Evolutionary conservation across 2,797 vertebrate species (phyloP).

Genomic region (Steatocranus sp.): DNA sequence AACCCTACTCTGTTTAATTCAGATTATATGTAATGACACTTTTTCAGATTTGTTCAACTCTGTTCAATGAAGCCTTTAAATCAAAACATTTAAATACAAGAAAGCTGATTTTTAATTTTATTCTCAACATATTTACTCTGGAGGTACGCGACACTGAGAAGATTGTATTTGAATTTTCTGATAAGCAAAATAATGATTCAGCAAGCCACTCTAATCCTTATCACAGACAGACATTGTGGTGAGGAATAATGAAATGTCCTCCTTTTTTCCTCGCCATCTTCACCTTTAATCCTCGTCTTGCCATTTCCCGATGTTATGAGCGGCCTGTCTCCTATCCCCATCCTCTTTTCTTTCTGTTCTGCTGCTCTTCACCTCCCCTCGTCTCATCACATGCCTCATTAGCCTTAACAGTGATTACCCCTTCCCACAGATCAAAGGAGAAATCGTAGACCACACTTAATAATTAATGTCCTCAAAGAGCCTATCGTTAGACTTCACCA

Average conservation of each 20-base stretch:
- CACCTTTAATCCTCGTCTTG: not conserved
- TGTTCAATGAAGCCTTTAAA: not conserved
- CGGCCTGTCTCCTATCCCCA: not conserved
- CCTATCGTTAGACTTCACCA: not conserved
- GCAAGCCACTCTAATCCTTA: not conserved
- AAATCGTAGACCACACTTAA: constrained; percentile 24
- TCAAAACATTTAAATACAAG: not conserved
- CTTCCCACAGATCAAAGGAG: constrained; percentile 32
- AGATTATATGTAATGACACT: not conserved
- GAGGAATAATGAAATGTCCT: not conserved
- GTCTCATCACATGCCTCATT: constrained; percentile 39
- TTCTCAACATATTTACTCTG: not conserved
- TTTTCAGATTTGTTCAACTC: not conserved
- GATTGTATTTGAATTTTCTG: not conserved
- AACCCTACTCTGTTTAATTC: not conserved
- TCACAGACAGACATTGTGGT: not conserved
- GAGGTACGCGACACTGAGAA: not conserved
- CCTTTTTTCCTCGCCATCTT: not conserved
- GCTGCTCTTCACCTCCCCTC: not conserved
- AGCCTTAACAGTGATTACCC: constrained; percentile 20
- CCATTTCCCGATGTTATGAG: not conserved
- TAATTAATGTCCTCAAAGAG: constrained; percentile 44
- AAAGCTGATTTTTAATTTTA: not conserved
- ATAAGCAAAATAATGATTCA: not conserved
- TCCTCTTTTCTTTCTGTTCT: not conserved